Evolutionary conservation across 1,140 invertebrate species (phyloP).

Genomic region (Anastrepha obliqua): DNA sequence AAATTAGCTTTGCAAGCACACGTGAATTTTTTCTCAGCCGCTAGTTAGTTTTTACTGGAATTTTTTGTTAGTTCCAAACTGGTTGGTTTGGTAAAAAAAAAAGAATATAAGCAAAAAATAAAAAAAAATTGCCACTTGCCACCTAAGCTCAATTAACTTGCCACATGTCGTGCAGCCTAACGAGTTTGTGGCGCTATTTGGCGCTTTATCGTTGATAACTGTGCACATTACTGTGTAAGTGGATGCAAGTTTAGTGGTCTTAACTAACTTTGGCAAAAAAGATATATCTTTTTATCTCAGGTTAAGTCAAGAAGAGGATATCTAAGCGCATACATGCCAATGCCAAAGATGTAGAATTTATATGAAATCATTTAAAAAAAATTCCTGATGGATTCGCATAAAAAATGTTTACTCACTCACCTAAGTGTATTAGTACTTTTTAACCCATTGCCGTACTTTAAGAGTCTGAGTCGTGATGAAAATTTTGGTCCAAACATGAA

Average conservation of each 20-base stretch:
- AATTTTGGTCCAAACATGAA: no score
- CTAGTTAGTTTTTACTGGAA: neutral
- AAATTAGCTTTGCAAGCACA: neutral
- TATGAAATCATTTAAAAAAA: no score
- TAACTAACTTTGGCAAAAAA: no score
- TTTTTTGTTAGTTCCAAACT: neutral
- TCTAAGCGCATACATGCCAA: no score
- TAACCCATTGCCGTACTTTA: no score
- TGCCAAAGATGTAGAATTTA: no score
- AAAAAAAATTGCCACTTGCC: constrained; percentile 36
- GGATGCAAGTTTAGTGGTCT: neutral
- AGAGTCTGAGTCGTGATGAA: no score
- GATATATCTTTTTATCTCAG: no score
- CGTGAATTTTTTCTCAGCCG: neutral
- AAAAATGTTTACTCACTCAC: no score
- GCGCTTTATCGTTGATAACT: neutral
- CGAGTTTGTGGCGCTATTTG: constrained; percentile 17
- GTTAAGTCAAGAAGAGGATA: no score
- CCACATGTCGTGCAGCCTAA: constrained; percentile 36
- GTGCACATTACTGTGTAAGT: neutral
- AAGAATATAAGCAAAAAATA: neutral
- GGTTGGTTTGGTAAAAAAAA: neutral
- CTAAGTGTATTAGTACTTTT: no score
- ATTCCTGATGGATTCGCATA: no score
- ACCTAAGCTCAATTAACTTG: constrained; percentile 26